phyloP scores from a whole-genome alignment of 2,113 vertebrate species.

The Urocolius indicus region DNA sequence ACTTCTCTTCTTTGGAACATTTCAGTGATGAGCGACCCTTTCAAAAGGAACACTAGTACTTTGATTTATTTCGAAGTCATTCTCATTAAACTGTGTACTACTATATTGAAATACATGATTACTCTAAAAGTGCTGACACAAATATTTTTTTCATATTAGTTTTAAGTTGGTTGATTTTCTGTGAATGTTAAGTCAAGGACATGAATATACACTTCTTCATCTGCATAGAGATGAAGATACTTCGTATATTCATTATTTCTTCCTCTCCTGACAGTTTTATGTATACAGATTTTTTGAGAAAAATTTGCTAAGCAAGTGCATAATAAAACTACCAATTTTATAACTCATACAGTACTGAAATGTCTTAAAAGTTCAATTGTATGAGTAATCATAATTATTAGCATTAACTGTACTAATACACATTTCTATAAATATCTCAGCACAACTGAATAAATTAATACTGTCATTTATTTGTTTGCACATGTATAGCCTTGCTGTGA shows the following conservation, averaged over 20 bases:
- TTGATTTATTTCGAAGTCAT: constrained; percentile 71
- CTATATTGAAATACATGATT: constrained; percentile 66
- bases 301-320: not conserved
- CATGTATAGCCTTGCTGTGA: not conserved
- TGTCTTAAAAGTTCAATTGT: not conserved
- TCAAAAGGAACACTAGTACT: not conserved
- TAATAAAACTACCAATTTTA: constrained; percentile 44
- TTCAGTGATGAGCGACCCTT: constrained; percentile 16
- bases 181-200: constrained; percentile 75
- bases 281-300: not conserved
- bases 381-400: constrained; percentile 3
- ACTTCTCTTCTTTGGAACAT: constrained; percentile 32
- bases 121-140: constrained; percentile 71
- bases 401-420: not conserved
- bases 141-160: constrained; percentile 56
- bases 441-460: constrained; percentile 6
- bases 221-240: constrained; percentile 59
- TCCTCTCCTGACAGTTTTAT: constrained; percentile 10
- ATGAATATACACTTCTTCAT: constrained; percentile 33
- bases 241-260: constrained; percentile 44
- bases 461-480: not conserved
- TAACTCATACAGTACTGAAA: not conserved
- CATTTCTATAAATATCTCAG: not conserved
- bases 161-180: constrained; percentile 72
- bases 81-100: constrained; percentile 64